These are phyloP conservation scores for Hemitrygon akajei DNA, from an alignment of 2,797 vertebrate genomes.

Conservation along the genomic window DNA sequence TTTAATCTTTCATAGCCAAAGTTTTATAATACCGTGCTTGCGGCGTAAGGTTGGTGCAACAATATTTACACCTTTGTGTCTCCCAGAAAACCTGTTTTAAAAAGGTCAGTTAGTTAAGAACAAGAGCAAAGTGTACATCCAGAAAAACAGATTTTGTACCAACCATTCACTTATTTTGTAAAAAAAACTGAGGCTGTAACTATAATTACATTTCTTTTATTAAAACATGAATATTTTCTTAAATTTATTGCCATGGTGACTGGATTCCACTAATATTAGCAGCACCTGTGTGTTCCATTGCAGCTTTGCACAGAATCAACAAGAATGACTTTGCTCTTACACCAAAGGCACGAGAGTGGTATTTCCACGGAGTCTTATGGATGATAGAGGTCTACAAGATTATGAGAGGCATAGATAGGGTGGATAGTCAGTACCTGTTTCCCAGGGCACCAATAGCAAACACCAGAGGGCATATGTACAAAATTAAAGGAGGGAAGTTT, in stretches of 20 bases:
- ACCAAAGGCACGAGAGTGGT: background rate
- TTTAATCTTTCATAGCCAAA: constrained; percentile 41
- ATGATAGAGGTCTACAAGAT: too few relatives aligned
- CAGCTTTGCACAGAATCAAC: background rate
- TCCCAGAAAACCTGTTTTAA: background rate
- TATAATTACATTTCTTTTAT: background rate
- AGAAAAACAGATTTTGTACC: background rate
- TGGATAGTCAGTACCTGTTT: too few relatives aligned
- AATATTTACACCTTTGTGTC: background rate
- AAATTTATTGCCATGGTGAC: background rate
- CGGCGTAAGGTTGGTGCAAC: background rate
- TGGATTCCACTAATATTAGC: too few relatives aligned
- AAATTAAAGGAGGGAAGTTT: too few relatives aligned
- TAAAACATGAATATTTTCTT: background rate
- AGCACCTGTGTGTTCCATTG: background rate
- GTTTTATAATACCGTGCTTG: background rate
- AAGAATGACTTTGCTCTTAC: background rate
- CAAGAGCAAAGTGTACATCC: background rate
- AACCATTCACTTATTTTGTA: background rate
- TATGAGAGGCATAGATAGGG: too few relatives aligned
- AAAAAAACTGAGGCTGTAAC: background rate
- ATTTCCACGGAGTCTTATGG: background rate
- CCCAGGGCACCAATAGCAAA: too few relatives aligned
- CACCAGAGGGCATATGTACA: too few relatives aligned
- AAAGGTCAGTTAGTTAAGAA: background rate